A percentile compares a stretch with the other conserved stretches of the same genome.
phyloP scores from a whole-genome alignment of 2,113 vertebrate species.

The Pica pica region DNA sequence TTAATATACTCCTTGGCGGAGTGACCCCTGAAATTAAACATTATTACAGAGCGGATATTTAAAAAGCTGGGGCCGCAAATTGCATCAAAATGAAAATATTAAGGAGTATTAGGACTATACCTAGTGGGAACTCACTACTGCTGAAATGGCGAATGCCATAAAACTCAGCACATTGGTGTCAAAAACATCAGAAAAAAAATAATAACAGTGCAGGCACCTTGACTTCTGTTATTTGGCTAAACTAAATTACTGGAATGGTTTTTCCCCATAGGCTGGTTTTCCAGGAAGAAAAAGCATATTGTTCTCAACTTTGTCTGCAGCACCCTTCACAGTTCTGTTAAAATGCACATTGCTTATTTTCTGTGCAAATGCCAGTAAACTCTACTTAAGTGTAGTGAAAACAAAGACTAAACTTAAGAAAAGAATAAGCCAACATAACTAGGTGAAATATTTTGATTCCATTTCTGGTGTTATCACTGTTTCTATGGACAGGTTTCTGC shows the following conservation, averaged over 20 bases:
- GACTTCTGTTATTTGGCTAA: conserved; percentile 84
- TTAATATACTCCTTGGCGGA: conserved; percentile 99
- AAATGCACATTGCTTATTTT: conserved; percentile 20
- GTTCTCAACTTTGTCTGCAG: conserved; percentile 55
- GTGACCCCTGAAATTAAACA: conserved; percentile 99
- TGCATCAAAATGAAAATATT: conserved; percentile 99
- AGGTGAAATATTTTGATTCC: conserved; percentile 29
- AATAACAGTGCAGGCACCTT: conserved; percentile 89
- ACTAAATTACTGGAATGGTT: conserved; percentile 85
- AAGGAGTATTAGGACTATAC: conserved; percentile 98
- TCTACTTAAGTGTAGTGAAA: conserved; percentile 64
- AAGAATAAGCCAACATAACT: conserved; percentile 19
- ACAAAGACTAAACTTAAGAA: conserved; percentile 35
- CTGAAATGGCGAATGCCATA: conserved; percentile 70
- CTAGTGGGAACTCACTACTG: conserved; percentile 85
- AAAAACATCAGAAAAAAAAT: conserved; percentile 85
- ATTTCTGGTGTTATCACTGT: neutral
- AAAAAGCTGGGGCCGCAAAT: conserved; percentile 99
- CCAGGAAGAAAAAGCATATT: conserved; percentile 35
- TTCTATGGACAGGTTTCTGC: conserved; percentile 8
- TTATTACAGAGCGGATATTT: conserved; percentile 99
- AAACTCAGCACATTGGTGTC: conserved; percentile 83
- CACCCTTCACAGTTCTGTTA: conserved; percentile 40
- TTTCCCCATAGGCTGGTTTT: conserved; percentile 60
- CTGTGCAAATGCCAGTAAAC: conserved; percentile 64